Evolutionary conservation across 2,888 invertebrate genomes (phyloP).

Genomic region (Eurytoma adleriae): DNA sequence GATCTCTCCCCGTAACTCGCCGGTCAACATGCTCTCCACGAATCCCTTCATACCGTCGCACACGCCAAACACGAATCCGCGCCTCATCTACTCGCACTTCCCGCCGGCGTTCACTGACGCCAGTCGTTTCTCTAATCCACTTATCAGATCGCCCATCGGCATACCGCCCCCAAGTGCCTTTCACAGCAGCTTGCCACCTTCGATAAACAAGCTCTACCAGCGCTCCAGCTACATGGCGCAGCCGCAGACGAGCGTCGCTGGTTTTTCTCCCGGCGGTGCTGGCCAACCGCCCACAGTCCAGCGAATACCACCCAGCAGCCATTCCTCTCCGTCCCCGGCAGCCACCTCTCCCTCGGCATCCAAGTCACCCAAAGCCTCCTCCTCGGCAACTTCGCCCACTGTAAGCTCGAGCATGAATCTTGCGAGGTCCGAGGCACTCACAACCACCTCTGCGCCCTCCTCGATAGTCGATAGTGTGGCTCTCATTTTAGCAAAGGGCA

Average conservation of each 20-base stretch:
- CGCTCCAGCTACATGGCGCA: conserved; percentile 71
- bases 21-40: conserved; percentile 74
- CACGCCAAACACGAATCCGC: conserved; percentile 73
- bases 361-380: conserved; percentile 43
- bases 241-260: conserved; percentile 59
- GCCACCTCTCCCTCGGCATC: conserved; percentile 60
- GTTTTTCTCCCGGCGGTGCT: conserved; percentile 24
- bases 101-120: conserved; percentile 68
- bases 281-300: conserved; percentile 70
- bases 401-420: conserved; percentile 58
- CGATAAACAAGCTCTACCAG: conserved; percentile 72
- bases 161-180: conserved; percentile 73
- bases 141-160: conserved; percentile 71
- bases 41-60: conserved; percentile 74
- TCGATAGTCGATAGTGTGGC: conserved; percentile 60
- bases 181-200: conserved; percentile 73
- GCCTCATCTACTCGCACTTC: conserved; percentile 71
- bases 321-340: conserved; percentile 63
- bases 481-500: conserved; percentile 57
- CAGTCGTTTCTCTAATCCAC: conserved; percentile 68
- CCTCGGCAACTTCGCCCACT: conserved; percentile 41
- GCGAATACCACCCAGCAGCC: conserved; percentile 71
- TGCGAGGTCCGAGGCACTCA: conserved; percentile 61
- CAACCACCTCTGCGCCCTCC: conserved; percentile 19
- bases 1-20: conserved; percentile 72